Evolutionary conservation across 1,140 invertebrate genomes (phyloP), one percentile per base, ranked within the genome.

Genomic region (Tigriopus japonicus): DNA sequence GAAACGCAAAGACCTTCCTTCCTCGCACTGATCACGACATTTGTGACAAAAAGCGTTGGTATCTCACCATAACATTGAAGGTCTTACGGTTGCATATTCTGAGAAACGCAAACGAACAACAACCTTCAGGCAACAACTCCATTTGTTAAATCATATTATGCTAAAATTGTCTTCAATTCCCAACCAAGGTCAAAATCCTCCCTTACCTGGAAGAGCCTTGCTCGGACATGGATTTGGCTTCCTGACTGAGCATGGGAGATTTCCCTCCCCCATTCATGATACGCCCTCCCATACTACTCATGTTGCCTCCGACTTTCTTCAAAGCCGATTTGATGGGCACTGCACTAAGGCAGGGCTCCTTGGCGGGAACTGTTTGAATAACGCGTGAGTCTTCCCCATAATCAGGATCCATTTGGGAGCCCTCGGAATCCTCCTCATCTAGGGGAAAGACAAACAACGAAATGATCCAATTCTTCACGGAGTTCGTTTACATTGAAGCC

Each of bases 271-370:
- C 45, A 51, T 51, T 51, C 21, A 21, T 54, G 52, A 21, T 54
- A 35, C 52, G 21, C 14, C n/a, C 52, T 2, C 21, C 52, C 52
- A n/a, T 24, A 17, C 45, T 54, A 15, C n/a, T n/a, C 21, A 24
- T 35, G n/a, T 35, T 54, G n/a, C 45, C 45, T 49, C 21, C 21
- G 17, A 23, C 13, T 69, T 91, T 92, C 75, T 91, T 91, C 43
- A 91, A 75, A n/a, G 87, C 87, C 21, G 86, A 89, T 69, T 92
- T 92, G 52, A 89, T 77, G 60, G 87, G 87, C 74, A 88, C 80
- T 60, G 86, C 87, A 75, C 89, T 84, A 69, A 86, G 83, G 67
- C 68, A 66, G 35, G 71, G 69, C 42, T 67, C 66, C 55, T 79
- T 61, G 76, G 76, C 71, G 77, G 77, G 58, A 74, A 73, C 64